These are phyloP conservation scores for Morpho deidamia DNA, from an alignment of 2,888 invertebrate genomes.

Conservation along the genomic window DNA sequence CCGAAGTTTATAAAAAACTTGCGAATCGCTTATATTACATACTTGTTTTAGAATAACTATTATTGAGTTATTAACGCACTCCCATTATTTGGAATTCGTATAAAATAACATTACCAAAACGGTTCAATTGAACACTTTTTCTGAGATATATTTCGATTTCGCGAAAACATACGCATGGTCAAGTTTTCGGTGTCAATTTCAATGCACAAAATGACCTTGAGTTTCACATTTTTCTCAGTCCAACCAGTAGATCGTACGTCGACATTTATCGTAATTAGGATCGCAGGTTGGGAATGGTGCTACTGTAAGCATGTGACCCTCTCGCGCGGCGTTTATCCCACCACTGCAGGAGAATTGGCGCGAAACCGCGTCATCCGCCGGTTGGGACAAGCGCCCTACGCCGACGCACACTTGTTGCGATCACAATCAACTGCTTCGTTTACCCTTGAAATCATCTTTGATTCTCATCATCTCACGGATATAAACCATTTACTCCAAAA, in stretches of 20 bases:
- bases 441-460: slow-evolving; percentile 54
- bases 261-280: slow-evolving; percentile 5
- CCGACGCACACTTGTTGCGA: slow-evolving; percentile 67
- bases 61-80: slow-evolving; percentile 12
- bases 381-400: slow-evolving; percentile 50
- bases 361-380: slow-evolving; percentile 45
- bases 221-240: too few species aligned
- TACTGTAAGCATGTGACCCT: slow-evolving; percentile 40
- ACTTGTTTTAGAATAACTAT: slow-evolving; percentile 20
- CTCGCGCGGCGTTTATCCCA: slow-evolving; percentile 56
- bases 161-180: not conserved
- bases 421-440: slow-evolving; percentile 31
- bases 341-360: slow-evolving; percentile 65
- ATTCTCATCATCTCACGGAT: slow-evolving; percentile 13
- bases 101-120: slow-evolving; percentile 8
- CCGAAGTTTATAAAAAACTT: slow-evolving; percentile 13
- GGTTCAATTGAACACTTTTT: not conserved
- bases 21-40: slow-evolving; percentile 16
- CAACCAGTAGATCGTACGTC: too few species aligned
- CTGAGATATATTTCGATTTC: not conserved
- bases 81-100: slow-evolving; percentile 26
- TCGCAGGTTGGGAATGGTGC: slow-evolving; percentile 9
- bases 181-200: not conserved
- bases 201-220: not conserved
- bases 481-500: not conserved